Evolutionary conservation across 2,888 invertebrate species (phyloP).

Genomic region (Sphinx pinastri): DNA sequence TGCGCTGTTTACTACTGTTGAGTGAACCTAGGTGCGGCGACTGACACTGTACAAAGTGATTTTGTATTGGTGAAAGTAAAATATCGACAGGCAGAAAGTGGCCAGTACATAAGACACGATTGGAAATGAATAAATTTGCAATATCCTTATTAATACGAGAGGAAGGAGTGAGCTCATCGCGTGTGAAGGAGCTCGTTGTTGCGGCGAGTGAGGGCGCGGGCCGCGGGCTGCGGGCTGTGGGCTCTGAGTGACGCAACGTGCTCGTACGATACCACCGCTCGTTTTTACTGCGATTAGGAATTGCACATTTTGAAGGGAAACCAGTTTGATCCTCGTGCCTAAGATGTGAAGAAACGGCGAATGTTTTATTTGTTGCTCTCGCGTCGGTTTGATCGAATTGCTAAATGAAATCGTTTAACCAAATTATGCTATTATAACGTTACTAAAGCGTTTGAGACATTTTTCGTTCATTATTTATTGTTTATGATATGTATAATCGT

Average conservation of each 20-base stretch:
- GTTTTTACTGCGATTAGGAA: slow-evolving; percentile 25
- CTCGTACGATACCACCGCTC: slow-evolving; percentile 16
- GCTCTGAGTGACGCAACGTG: slow-evolving; percentile 42
- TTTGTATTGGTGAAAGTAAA: slow-evolving; percentile 26
- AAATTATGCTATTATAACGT: slow-evolving; percentile 24
- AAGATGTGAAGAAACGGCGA: slow-evolving; percentile 24
- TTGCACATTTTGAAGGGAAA: slow-evolving; percentile 32
- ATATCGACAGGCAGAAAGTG: slow-evolving; percentile 28
- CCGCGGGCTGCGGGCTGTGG: too few species aligned
- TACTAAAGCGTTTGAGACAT: slow-evolving; percentile 1
- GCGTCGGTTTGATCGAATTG: slow-evolving; percentile 9
- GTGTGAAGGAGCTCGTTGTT: not conserved
- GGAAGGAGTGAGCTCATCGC: slow-evolving; percentile 43
- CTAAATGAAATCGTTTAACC: not conserved
- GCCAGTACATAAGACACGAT: slow-evolving; percentile 23
- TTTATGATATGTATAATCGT: not conserved
- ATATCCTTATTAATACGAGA: slow-evolving; percentile 30
- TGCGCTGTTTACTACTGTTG: too few species aligned
- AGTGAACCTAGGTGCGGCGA: slow-evolving; percentile 4
- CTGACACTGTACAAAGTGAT: slow-evolving; percentile 8
- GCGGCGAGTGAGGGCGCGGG: too few species aligned
- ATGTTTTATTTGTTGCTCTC: slow-evolving; percentile 16
- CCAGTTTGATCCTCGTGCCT: slow-evolving; percentile 29
- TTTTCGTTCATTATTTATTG: not conserved
- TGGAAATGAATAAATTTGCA: slow-evolving; percentile 30